Base-by-base conservation (phyloP, 2,113 vertebrate species). In the Apteryx mantelli region DNA sequence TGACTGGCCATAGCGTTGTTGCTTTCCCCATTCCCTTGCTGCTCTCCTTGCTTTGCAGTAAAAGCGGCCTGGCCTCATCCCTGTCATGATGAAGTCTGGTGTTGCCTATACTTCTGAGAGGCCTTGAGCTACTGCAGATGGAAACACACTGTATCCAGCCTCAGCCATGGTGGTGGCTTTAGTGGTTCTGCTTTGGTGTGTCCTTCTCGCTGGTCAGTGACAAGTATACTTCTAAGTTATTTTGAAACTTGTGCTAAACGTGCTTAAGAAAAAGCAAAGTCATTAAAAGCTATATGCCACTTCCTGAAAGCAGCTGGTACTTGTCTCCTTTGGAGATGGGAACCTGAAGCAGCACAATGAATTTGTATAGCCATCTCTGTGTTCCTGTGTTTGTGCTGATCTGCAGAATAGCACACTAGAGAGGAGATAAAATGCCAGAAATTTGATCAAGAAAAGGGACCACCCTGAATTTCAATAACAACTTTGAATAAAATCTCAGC, bases 401-500 rank as follows among this genome's bases (percentile, higher is more conserved):
- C 94, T 95, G 94, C 73, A 92, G 81, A 94, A 85, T 91, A 96
- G 85, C 85, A 25, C 5, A 1, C 21, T 28, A 68, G 78, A 48
- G 34, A 87, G 82, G 85, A 89, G 66, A 50, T 75, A 78, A 91
- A 89, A 83, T 86, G 74, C 40, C 80, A 86, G 64, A 82, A 81
- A 44, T 50, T 70, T 86, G 86, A 53, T 83, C 38, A 73, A 69
- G 88, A 79, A 64, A 18, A 32, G 46, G 63, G 82, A 94, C 91
- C 95, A 96, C 95, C 92, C 95, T 97, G 66, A 70, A 87, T 96
- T 95, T 78, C 83, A 93, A 0, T 60, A 87, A 86, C 56, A 87
- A 73, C 89, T 81, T 70, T 52, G 42, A 87, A 94, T 70, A 91
- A 89, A 84, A 66, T 76, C 50, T 85, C 93, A 42, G 46, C 60